These are phyloP conservation scores for Cossypha heuglini DNA, from an alignment of 2,797 vertebrate species.

Conservation along the genomic window DNA sequence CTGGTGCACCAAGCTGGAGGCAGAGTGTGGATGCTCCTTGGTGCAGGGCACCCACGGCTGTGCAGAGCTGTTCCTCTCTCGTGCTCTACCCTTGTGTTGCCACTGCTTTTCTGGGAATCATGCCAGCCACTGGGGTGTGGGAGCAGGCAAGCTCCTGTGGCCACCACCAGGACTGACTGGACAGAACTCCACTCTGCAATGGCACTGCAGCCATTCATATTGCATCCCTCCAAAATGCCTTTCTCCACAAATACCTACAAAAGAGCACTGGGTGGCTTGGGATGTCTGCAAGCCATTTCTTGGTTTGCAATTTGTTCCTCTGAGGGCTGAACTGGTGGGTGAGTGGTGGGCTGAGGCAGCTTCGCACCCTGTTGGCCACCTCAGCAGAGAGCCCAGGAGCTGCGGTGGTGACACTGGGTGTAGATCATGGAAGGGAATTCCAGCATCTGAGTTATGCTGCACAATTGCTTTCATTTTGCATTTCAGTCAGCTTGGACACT, in stretches of 20 bases:
- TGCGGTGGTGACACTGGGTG: background rate
- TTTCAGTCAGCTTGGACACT: constrained; percentile 17
- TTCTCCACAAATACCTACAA: background rate
- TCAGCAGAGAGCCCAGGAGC: background rate
- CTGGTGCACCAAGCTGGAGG: accelerated
- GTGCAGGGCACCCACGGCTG: accelerated
- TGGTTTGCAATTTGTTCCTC: background rate
- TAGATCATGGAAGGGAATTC: background rate
- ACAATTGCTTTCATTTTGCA: background rate
- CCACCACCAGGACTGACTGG: background rate
- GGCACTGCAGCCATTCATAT: background rate
- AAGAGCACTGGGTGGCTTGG: background rate
- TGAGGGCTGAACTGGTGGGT: background rate
- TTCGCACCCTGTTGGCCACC: background rate
- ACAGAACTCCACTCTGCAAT: background rate
- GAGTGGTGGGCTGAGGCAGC: background rate
- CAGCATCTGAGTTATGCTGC: background rate
- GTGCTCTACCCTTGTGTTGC: accelerated
- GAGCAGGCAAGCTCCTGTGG: background rate
- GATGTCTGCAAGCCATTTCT: background rate
- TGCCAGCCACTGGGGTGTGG: background rate
- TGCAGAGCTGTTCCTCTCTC: background rate
- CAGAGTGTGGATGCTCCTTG: background rate
- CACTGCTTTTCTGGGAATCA: background rate
- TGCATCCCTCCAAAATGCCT: background rate